phyloP scores from a whole-genome alignment of 2,113 vertebrate species.

The Elgaria multicarinata region DNA sequence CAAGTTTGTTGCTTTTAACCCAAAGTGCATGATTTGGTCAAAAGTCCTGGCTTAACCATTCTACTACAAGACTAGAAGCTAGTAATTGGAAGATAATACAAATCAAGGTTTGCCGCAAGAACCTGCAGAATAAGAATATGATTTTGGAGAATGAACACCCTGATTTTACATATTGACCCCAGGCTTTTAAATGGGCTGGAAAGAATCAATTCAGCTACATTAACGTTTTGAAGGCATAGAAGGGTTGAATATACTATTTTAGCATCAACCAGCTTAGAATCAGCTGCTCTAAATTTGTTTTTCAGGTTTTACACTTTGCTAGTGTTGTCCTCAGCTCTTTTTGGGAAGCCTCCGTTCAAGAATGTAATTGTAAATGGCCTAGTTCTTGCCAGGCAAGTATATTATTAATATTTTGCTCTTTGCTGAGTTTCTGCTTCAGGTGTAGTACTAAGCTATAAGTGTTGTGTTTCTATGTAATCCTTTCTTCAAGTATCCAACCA shows the following conservation, averaged over 20 bases:
- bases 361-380: slow-evolving; percentile 97
- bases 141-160: accelerated
- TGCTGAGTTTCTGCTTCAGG: background rate
- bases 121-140: background rate
- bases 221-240: background rate
- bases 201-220: background rate
- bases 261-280: accelerated
- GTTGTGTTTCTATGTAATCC: background rate
- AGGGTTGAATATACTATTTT: background rate
- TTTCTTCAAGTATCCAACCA: background rate
- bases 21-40: background rate
- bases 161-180: background rate
- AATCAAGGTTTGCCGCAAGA: background rate
- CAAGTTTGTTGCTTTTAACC: background rate
- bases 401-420: background rate
- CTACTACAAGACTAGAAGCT: background rate
- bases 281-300: slow-evolving; percentile 18
- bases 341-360: slow-evolving; percentile 95
- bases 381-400: slow-evolving; percentile 90
- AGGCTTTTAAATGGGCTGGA: background rate
- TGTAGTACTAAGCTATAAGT: background rate
- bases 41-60: background rate
- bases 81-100: background rate
- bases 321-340: slow-evolving; percentile 94
- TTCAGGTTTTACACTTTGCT: slow-evolving; percentile 96